These are phyloP conservation scores for Sarcophaga subvicina DNA, from an alignment of 2,888 invertebrate species.

Conservation along the genomic window DNA sequence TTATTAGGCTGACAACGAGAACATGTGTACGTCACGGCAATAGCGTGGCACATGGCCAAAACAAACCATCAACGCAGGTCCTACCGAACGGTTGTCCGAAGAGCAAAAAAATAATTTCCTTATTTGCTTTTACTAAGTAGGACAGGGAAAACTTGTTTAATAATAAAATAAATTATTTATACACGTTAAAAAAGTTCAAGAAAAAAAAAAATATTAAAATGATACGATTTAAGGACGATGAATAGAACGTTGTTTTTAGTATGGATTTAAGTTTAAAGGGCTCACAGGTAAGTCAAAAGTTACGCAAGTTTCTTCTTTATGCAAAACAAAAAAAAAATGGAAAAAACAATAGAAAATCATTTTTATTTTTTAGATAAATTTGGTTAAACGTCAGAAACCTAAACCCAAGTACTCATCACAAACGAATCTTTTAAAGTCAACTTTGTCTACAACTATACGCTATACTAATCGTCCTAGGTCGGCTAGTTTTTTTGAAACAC, in stretches of 20 bases:
- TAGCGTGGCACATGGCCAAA: slow-evolving; percentile 57
- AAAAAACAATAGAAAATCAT: neutral
- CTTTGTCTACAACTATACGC: slow-evolving; percentile 5
- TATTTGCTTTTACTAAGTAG: slow-evolving; percentile 48
- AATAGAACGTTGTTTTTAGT: slow-evolving; percentile 70
- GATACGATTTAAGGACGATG: slow-evolving; percentile 8
- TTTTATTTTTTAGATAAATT: slow-evolving; percentile 79
- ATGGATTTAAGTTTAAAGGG: slow-evolving; percentile 82
- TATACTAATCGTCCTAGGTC: slow-evolving; percentile 78
- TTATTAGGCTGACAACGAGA: slow-evolving; percentile 42
- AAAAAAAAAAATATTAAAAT: neutral
- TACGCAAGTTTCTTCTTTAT: neutral
- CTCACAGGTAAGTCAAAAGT: slow-evolving; percentile 78
- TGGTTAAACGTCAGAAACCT: slow-evolving; percentile 80
- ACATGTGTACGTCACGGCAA: neutral
- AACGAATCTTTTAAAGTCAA: slow-evolving; percentile 68
- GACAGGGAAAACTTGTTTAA: slow-evolving; percentile 53
- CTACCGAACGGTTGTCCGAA: slow-evolving; percentile 51
- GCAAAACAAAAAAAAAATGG: neutral
- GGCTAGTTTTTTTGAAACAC: slow-evolving; percentile 78
- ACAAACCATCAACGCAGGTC: slow-evolving; percentile 65
- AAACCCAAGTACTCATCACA: slow-evolving; percentile 78
- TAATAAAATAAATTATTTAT: slow-evolving; percentile 30
- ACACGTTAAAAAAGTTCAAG: neutral
- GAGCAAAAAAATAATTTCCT: neutral